phyloP scores from a whole-genome alignment of 2,797 vertebrate genomes.

The Hydrophis major region DNA sequence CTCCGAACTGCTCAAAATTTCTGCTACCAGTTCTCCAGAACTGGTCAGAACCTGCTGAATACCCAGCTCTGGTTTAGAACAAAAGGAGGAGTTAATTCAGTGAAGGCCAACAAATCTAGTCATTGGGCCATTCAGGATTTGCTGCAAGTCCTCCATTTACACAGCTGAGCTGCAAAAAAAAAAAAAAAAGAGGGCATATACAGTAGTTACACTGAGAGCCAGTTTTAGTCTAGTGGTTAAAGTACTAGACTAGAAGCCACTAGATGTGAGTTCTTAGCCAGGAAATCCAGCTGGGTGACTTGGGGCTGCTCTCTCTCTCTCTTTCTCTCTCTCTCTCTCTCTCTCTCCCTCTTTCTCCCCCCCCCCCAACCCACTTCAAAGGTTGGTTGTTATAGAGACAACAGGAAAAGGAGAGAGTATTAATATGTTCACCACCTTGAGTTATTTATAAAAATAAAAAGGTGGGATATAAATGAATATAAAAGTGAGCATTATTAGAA shows the following conservation, averaged over 20 bases:
- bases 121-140: background rate
- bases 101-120: background rate
- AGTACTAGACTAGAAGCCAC: background rate
- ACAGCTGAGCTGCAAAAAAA: background rate
- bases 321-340: background rate
- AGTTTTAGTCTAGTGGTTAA: background rate
- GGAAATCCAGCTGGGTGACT: background rate
- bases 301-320: background rate
- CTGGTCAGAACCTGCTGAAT: no score
- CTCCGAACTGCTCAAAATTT: no score
- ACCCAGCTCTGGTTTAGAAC: no score
- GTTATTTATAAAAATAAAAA: background rate
- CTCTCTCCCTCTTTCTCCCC: no score
- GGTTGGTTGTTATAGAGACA: background rate
- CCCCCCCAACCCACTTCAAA: background rate
- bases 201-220: background rate
- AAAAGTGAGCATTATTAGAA: background rate
- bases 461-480: background rate
- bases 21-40: no score
- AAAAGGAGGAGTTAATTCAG: background rate
- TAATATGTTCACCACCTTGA: background rate
- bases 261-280: background rate
- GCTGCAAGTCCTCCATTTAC: background rate
- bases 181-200: background rate
- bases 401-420: background rate